Evolutionary conservation across 2,113 vertebrate genomes (phyloP).

Genomic region (Probosciger aterrimus): DNA sequence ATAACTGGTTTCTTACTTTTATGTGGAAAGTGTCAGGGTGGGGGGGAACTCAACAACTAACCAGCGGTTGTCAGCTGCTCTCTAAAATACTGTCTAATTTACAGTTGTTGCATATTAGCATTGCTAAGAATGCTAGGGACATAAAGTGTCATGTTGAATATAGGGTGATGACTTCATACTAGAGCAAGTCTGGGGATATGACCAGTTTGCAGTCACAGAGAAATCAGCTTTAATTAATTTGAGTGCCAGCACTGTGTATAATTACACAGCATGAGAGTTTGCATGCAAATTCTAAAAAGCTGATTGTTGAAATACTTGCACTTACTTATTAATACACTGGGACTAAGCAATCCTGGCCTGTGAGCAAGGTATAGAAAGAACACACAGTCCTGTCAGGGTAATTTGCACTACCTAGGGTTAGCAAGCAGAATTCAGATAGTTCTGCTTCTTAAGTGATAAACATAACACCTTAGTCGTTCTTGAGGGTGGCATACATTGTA

Average conservation of each 20-base stretch:
- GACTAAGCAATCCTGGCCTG: slow-evolving; percentile 73
- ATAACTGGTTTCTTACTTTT: slow-evolving; percentile 73
- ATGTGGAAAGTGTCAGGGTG: slow-evolving; percentile 27
- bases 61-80: slow-evolving; percentile 66
- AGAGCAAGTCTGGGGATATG: slow-evolving; percentile 76
- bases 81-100: slow-evolving; percentile 71
- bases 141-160: slow-evolving; percentile 78
- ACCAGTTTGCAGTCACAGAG: slow-evolving; percentile 82
- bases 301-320: slow-evolving; percentile 83
- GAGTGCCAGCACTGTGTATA: slow-evolving; percentile 87
- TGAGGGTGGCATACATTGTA: slow-evolving; percentile 64
- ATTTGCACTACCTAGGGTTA: slow-evolving; percentile 67
- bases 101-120: slow-evolving; percentile 69
- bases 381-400: slow-evolving; percentile 60
- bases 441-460: slow-evolving; percentile 70
- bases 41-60: slow-evolving; percentile 53
- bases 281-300: slow-evolving; percentile 82
- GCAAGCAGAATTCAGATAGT: slow-evolving; percentile 74
- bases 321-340: slow-evolving; percentile 77
- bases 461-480: slow-evolving; percentile 56
- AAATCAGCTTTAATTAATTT: slow-evolving; percentile 89
- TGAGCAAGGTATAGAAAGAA: slow-evolving; percentile 54
- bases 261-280: slow-evolving; percentile 84
- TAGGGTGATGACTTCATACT: slow-evolving; percentile 87
- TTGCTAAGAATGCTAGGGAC: slow-evolving; percentile 73